Evolutionary conservation across 2,113 vertebrate species (phyloP).

Genomic region (Pollachius pollachius): DNA sequence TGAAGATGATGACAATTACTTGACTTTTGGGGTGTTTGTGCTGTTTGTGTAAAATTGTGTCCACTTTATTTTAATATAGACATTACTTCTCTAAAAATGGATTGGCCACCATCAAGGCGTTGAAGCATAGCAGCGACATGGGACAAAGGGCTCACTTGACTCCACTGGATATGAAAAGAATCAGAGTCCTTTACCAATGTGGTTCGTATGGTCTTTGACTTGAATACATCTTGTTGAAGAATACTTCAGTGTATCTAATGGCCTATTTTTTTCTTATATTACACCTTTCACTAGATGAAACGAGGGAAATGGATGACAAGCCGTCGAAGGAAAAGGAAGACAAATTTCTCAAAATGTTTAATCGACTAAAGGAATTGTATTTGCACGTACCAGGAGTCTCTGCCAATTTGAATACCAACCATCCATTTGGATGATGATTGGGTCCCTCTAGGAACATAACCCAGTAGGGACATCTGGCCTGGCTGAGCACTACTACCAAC

Average conservation of each 20-base stretch:
- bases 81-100: conserved; percentile 52
- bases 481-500: no score
- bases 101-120: conserved; percentile 44
- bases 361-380: no score
- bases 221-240: not conserved
- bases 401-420: no score
- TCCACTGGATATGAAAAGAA: conserved; percentile 26
- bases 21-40: no score
- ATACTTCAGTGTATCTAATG: not conserved
- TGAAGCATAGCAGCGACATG: not conserved
- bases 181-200: conserved; percentile 52
- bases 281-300: not conserved
- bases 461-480: no score
- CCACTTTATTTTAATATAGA: not conserved
- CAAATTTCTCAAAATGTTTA: no score
- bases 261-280: not conserved
- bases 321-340: not conserved
- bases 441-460: no score
- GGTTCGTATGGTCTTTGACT: conserved; percentile 20
- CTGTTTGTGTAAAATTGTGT: not conserved
- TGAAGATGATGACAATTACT: not conserved
- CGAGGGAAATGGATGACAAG: no score
- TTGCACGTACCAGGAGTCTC: no score
- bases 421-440: no score
- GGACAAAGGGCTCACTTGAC: conserved; percentile 56